Conservation (phyloP, 2,888 invertebrate species). For the Megamerina dolium region DNA sequence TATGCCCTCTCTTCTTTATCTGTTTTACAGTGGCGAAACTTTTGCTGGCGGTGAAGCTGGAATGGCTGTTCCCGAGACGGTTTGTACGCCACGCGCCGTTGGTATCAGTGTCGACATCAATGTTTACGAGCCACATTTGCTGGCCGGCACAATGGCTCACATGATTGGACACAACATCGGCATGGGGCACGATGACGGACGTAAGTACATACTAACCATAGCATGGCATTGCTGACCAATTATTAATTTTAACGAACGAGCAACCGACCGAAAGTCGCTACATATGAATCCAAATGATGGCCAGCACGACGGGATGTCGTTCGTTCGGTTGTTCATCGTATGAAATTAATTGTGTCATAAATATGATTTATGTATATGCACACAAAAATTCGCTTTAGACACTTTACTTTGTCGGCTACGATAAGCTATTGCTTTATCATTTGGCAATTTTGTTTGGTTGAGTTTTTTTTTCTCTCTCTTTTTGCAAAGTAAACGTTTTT, state of each 20-base stretch:
- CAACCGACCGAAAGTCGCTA: too few relatives aligned
- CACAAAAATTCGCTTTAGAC: neutral
- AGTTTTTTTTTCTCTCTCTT: neutral
- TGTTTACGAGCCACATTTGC: slow-evolving; percentile 86
- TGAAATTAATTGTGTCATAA: slow-evolving; percentile 3
- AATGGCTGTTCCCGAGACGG: slow-evolving; percentile 86
- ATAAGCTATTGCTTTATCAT: too few relatives aligned
- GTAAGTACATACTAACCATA: slow-evolving; percentile 50
- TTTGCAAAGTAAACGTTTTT: neutral
- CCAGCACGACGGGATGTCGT: too few relatives aligned
- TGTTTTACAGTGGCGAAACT: slow-evolving; percentile 65
- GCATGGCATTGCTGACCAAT: too few relatives aligned
- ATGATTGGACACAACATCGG: slow-evolving; percentile 98
- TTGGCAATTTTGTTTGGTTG: too few relatives aligned
- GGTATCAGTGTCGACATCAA: slow-evolving; percentile 93
- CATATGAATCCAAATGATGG: too few relatives aligned
- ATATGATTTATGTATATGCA: slow-evolving; percentile 3
- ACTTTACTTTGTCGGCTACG: too few relatives aligned
- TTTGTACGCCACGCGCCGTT: slow-evolving; percentile 88
- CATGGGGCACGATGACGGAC: slow-evolving; percentile 90
- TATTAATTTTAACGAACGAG: too few relatives aligned
- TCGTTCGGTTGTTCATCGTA: too few relatives aligned
- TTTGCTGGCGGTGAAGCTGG: slow-evolving; percentile 89
- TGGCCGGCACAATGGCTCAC: slow-evolving; percentile 95
- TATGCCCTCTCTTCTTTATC: too few relatives aligned